These are phyloP conservation scores for Drosophila emarginata DNA, from an alignment of 2,888 invertebrate genomes.

Conservation along the genomic window DNA sequence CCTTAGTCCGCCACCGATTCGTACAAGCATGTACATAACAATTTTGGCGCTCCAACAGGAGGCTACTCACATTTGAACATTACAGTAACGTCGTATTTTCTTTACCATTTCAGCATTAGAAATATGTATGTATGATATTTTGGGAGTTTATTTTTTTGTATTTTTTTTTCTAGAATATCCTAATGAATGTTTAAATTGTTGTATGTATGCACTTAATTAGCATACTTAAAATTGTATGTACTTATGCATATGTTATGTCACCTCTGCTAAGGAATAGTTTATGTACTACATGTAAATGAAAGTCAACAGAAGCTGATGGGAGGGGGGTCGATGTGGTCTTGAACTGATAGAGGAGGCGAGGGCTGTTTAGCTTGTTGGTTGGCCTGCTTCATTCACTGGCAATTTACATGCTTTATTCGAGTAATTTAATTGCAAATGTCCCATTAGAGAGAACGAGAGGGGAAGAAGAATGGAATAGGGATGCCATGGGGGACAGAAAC, in stretches of 20 bases:
- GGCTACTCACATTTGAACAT: too few relatives aligned
- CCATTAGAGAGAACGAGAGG: slow-evolving; percentile 29
- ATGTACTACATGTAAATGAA: neutral
- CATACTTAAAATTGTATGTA: slow-evolving; percentile 64
- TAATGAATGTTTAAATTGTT: too few relatives aligned
- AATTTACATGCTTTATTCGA: slow-evolving; percentile 78
- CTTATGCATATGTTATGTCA: slow-evolving; percentile 70
- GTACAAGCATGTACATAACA: too few relatives aligned
- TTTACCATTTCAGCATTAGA: neutral
- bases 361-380: slow-evolving; percentile 15
- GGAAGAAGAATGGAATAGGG: neutral
- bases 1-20: too few relatives aligned
- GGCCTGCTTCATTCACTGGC: slow-evolving; percentile 59
- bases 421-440: slow-evolving; percentile 77
- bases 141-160: neutral
- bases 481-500: neutral
- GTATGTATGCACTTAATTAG: slow-evolving; percentile 38
- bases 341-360: too few relatives aligned
- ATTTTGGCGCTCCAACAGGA: too few relatives aligned
- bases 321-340: neutral
- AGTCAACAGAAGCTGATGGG: neutral
- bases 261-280: slow-evolving; percentile 24
- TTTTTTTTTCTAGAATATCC: too few relatives aligned
- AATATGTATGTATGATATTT: neutral
- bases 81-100: slow-evolving; percentile 35